A percentile compares a stretch with the other conserved stretches of the same genome.
phyloP scores from a whole-genome alignment of 2,113 vertebrate species.

The Hystrix brachyura region DNA sequence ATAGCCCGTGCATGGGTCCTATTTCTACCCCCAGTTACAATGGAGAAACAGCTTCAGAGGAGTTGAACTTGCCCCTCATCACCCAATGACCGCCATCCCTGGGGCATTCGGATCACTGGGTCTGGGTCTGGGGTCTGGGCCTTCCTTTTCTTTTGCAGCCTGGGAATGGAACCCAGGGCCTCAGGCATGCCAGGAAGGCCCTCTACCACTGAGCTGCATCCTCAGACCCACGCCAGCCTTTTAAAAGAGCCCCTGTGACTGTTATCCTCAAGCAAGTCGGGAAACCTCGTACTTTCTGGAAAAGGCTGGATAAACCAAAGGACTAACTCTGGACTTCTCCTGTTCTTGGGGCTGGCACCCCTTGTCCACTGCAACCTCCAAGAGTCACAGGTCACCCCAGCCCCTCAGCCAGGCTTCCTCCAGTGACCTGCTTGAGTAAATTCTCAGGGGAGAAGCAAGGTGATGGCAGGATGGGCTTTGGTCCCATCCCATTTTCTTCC shows the following conservation, averaged over 20 bases:
- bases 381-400: background rate
- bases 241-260: background rate
- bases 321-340: background rate
- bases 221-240: background rate
- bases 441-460: background rate
- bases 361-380: background rate
- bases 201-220: background rate
- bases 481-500: background rate
- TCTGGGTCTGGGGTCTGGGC: background rate
- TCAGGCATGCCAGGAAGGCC: background rate
- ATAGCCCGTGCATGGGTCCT: rapidly evolving
- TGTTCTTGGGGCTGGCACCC: background rate
- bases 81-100: no score
- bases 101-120: background rate
- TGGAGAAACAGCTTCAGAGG: background rate
- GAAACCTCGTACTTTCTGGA: background rate
- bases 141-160: background rate
- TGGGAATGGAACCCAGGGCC: background rate
- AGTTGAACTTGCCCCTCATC: background rate
- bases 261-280: background rate
- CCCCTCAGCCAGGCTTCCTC: background rate
- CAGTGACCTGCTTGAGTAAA: no score
- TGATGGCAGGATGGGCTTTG: background rate
- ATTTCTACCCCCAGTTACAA: background rate
- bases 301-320: background rate